Percentiles rank a stretch among this genome's conserved stretches.
These are phyloP conservation scores for Sprattus sprattus DNA, from an alignment of 2,113 vertebrate species.

Conservation along the genomic window DNA sequence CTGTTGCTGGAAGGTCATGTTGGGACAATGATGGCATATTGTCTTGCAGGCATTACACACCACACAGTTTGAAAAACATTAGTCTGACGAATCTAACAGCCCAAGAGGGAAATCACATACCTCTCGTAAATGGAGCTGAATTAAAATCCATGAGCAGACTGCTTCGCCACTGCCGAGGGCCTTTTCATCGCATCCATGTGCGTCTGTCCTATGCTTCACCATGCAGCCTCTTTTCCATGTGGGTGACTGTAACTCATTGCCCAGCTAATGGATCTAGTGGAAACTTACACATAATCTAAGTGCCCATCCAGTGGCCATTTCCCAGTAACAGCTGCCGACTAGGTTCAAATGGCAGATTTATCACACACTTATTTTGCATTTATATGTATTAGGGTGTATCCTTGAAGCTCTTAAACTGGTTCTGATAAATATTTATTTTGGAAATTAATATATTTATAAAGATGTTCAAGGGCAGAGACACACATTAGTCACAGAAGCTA, in stretches of 20 bases:
- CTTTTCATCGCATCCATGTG: background rate
- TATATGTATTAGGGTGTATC: background rate
- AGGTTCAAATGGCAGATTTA: background rate
- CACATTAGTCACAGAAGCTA: background rate
- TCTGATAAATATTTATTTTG: background rate
- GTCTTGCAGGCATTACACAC: background rate
- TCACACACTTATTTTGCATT: background rate
- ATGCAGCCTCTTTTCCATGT: background rate
- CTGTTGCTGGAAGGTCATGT: background rate
- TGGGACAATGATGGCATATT: background rate
- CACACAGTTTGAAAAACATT: background rate
- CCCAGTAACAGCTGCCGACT: background rate
- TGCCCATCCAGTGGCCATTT: conserved; percentile 2
- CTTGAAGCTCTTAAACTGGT: background rate
- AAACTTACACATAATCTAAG: background rate
- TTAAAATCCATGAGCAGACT: background rate
- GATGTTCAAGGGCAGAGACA: background rate
- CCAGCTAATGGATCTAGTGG: background rate
- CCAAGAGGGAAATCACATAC: background rate
- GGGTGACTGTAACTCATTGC: conserved; percentile 13
- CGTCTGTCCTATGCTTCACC: background rate
- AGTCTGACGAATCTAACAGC: background rate
- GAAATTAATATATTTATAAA: background rate
- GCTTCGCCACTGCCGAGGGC: background rate
- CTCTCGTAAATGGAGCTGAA: background rate